phyloP scores from a whole-genome alignment of 2,888 invertebrate genomes.

The Venusia cambrica region DNA sequence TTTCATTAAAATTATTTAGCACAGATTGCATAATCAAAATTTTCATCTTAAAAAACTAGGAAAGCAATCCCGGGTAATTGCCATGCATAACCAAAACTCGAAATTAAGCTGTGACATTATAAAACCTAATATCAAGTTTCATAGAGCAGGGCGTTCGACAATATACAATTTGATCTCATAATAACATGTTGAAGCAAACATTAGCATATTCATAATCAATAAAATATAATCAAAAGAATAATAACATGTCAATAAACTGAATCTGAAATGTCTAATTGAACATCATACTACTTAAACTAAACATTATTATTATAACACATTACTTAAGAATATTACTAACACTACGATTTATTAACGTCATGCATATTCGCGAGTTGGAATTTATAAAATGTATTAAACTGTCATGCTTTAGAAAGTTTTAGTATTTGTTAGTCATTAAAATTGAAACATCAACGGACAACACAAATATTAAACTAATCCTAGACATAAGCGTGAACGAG shows the following conservation, averaged over 20 bases:
- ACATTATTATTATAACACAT: constrained; percentile 38
- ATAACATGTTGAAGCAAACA: constrained; percentile 35
- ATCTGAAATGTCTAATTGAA: constrained; percentile 53
- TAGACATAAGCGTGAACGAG: constrained; percentile 47
- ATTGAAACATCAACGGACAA: constrained; percentile 55
- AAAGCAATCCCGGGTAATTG: constrained; percentile 74
- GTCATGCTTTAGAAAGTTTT: constrained; percentile 77
- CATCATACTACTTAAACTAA: constrained; percentile 41
- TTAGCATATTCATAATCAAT: constrained; percentile 34
- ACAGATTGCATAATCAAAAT: constrained; percentile 77
- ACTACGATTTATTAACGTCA: constrained; percentile 53
- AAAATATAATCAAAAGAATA: constrained; percentile 46
- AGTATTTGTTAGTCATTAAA: constrained; percentile 76
- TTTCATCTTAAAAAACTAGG: constrained; percentile 70
- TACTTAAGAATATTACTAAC: constrained; percentile 39
- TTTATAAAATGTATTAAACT: constrained; percentile 49
- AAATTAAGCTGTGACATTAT: constrained; percentile 54
- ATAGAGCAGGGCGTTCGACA: constrained; percentile 63
- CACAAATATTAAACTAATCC: constrained; percentile 34
- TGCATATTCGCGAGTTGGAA: constrained; percentile 75
- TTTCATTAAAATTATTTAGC: constrained; percentile 47
- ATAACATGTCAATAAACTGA: constrained; percentile 60
- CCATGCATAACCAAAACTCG: constrained; percentile 77
- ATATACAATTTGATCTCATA: constrained; percentile 47
- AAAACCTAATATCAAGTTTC: constrained; percentile 73